Percentiles rank a stretch among this genome's conserved stretches.
Conservation (phyloP, 2,888 invertebrate species). For the Euphydryas editha region DNA sequence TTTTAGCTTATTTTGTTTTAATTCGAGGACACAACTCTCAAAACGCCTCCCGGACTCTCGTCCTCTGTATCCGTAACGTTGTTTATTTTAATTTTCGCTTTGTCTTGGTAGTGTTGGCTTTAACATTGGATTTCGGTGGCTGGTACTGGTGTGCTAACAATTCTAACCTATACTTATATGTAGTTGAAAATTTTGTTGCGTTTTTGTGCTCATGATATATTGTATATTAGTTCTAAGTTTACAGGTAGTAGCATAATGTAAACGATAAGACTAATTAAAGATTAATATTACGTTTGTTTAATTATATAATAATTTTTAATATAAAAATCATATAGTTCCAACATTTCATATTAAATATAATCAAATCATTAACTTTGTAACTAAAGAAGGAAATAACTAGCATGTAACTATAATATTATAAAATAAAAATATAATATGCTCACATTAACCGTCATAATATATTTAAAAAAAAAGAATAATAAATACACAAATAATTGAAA, state of each 20-base stretch:
- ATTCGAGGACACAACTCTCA: constrained; percentile 58
- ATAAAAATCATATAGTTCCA: not conserved
- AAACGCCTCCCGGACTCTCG: constrained; percentile 80
- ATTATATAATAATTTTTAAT: constrained; percentile 24
- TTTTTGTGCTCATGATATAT: constrained; percentile 68
- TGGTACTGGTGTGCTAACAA: constrained; percentile 80
- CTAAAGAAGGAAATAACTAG: constrained; percentile 23
- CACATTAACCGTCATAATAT: constrained; percentile 12
- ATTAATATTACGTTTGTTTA: constrained; percentile 30
- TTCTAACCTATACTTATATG: constrained; percentile 69
- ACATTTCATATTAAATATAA: constrained; percentile 2
- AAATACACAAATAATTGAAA: not conserved
- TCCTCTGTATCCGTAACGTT: constrained; percentile 82
- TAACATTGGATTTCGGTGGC: constrained; percentile 76
- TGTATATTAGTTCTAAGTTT: constrained; percentile 55
- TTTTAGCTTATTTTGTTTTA: constrained; percentile 65
- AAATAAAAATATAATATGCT: constrained; percentile 7
- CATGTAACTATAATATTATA: constrained; percentile 26
- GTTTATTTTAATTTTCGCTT: constrained; percentile 77
- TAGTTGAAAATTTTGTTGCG: constrained; percentile 72
- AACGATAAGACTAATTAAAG: constrained; percentile 41
- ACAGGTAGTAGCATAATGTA: constrained; percentile 52
- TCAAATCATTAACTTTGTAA: constrained; percentile 31
- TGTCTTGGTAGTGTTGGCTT: constrained; percentile 82
- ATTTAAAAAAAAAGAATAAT: not conserved